phyloP scores from a whole-genome alignment of 2,888 invertebrate species.

The Melangyna quadrimaculata region DNA sequence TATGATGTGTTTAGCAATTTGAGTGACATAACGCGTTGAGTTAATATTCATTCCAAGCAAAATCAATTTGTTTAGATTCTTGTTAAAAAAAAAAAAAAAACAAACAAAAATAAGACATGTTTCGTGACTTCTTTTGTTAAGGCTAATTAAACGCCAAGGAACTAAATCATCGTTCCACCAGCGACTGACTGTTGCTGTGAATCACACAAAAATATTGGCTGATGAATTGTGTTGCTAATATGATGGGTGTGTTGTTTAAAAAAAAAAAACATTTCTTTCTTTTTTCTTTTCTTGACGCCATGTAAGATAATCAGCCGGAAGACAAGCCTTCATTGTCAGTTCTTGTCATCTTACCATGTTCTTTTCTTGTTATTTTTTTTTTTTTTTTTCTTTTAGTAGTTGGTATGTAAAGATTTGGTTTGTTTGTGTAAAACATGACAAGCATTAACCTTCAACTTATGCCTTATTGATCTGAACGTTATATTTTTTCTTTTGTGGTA shows the following conservation, averaged over 20 bases:
- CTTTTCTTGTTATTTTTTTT: neutral
- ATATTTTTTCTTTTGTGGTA: neutral
- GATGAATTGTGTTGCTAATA: neutral
- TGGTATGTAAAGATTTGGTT: neutral
- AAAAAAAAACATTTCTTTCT: conserved; percentile 10
- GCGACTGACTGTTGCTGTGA: conserved; percentile 32
- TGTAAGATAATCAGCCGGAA: conserved; percentile 48
- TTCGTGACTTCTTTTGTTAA: conserved; percentile 10
- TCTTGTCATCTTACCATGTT: conserved; percentile 10
- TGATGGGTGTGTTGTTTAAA: neutral
- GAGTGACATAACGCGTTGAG: conserved; percentile 28
- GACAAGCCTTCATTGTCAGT: conserved; percentile 34
- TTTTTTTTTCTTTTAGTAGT: neutral
- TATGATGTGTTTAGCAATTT: conserved; percentile 24
- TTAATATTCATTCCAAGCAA: conserved; percentile 24
- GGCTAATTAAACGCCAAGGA: conserved; percentile 50
- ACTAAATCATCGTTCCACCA: conserved; percentile 16
- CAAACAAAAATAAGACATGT: neutral
- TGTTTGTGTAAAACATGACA: conserved; percentile 28
- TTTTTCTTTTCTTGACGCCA: conserved; percentile 17
- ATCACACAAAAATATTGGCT: neutral
- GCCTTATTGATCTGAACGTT: neutral
- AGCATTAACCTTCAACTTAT: conserved; percentile 4
- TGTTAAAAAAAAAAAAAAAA: neutral
- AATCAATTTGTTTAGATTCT: conserved; percentile 41